Base-by-base conservation (phyloP, 1,140 invertebrate genomes). In the Parapsyche elsis region DNA sequence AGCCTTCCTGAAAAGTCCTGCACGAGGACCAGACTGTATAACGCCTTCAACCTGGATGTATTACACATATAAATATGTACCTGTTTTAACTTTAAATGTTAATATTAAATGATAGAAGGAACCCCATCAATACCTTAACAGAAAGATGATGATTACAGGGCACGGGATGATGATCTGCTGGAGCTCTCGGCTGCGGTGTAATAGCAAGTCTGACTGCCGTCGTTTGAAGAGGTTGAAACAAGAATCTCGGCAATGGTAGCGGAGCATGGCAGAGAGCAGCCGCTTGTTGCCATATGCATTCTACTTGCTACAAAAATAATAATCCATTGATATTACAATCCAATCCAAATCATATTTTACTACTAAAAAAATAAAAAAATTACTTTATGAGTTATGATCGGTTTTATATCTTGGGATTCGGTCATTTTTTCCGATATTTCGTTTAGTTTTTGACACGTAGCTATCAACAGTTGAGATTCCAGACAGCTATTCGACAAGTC, bases 221-320 rank as follows among this genome's bases (percentile, higher is more conserved):
- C 0, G 92, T 92, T 86, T 97, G 96, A 9, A 97, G 87, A 5
- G 93, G 92, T 90, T 98, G 96, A 88, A 96, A 98, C 86, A 96
- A 96, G 84, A 94, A 97, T 46, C 97, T 90, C 16, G 97, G 95
- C 83, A 95, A 91, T 49, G 93, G 91, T 9, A 95, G 86, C 23
- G 93, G 92, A 16, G 93, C 91, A 77, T 90, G 90, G 45, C 92
- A 89, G 46, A 96, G 85, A n/a, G 93, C 88, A 53, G 91, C 89
- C 0, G 93, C 92, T 77, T 93, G 92, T 53, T 91, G 90, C 79
- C 93, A 89, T 21, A 96, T 87, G 26, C 92, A 91, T 73, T 93
- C 92, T 7, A 95, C 92, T 88, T 95, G 92, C 92, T 94, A 85
- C n/a, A 38, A 83, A 78, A 81, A 61, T 44, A 7, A 73, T 1